Base-by-base conservation (phyloP, 2,888 invertebrate species). In the Lasioglossum calceatum region DNA sequence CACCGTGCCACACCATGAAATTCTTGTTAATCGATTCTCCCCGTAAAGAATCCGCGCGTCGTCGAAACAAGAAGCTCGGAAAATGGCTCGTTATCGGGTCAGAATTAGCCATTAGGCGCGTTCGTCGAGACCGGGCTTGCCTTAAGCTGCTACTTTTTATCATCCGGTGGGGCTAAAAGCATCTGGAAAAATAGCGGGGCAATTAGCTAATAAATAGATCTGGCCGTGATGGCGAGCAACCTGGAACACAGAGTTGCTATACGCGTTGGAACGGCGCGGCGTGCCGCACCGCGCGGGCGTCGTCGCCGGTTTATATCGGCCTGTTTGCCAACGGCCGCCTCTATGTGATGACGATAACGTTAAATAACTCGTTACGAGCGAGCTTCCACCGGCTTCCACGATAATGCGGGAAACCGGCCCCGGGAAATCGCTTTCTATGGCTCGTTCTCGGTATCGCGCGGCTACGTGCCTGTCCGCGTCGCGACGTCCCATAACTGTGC, bases 161-260 rank as follows among this genome's bases (percentile, higher is more conserved):
- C 89, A 91, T 90, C 92, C 87, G 88, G 87, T 82, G 14, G 16
- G 67, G 90, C 90, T 92, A 91, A 92, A 91, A 92, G 92, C 92
- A 91, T 88, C 89, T 88, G 86, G 89, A 77, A 92, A 91, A 91
- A 92, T 91, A 88, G 83, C 77, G 39, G 7, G 47, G 89, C 91
- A 92, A 92, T 92, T 92, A 92, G 88, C 91, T 89, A 88, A 92
- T 92, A 92, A 92, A 92, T 87, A 90, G 89, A 77, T 32, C 23
- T 3, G 70, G 42, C 58, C 12, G 54, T 42, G 39, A 27, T 42
- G n/a, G 36, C 58, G 39, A 27, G 71, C 32, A 19, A 64, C 23
- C n/a, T 14, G 61, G 61, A 61, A 61, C 61, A 12, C 61, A 1
- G 61, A 61, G 54, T 54, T 54, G 54, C 54, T 54, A 4, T 54